Conservation (phyloP, 2,797 vertebrate genomes). For the Hephaestus fuliginosus region DNA sequence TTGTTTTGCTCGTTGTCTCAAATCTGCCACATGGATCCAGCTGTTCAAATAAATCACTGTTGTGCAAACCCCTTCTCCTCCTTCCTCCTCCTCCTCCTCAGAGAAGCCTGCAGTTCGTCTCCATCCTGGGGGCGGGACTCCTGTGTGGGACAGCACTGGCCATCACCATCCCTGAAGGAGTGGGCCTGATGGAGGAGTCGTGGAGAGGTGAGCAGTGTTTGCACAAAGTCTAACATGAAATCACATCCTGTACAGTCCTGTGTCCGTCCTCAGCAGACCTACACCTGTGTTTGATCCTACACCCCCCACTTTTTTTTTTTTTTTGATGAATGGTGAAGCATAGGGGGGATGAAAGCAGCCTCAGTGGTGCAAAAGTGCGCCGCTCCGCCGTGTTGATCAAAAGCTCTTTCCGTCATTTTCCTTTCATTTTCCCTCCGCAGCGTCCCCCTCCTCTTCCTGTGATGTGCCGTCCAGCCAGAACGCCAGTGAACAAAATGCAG, state of each 20-base stretch:
- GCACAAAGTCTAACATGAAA: neutral
- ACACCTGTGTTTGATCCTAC: conserved; percentile 19
- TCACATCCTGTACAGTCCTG: neutral
- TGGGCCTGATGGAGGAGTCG: conserved; percentile 79
- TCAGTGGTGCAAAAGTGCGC: neutral
- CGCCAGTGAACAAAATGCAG: conserved; percentile 33
- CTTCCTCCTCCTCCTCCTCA: conserved; percentile 46
- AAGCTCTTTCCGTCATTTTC: conserved; percentile 14
- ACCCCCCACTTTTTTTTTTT: too few relatives aligned
- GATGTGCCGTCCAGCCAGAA: conserved; percentile 32
- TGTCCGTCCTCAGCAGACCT: neutral
- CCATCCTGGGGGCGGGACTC: conserved; percentile 85
- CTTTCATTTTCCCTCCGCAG: conserved; percentile 55
- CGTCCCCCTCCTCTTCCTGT: conserved; percentile 57
- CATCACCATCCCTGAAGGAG: conserved; percentile 86
- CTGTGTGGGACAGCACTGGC: conserved; percentile 82
- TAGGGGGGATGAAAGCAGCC: conserved; percentile 41
- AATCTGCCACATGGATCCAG: neutral
- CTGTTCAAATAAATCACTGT: neutral
- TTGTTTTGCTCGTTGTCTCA: neutral
- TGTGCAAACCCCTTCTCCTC: neutral
- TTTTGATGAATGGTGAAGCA: conserved; percentile 9
- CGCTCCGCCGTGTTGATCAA: conserved; percentile 35
- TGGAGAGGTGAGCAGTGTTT: conserved; percentile 65
- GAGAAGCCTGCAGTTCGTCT: conserved; percentile 84